Base-by-base conservation (phyloP, 2,888 invertebrate genomes). In the Dicranocentrus wangi region DNA sequence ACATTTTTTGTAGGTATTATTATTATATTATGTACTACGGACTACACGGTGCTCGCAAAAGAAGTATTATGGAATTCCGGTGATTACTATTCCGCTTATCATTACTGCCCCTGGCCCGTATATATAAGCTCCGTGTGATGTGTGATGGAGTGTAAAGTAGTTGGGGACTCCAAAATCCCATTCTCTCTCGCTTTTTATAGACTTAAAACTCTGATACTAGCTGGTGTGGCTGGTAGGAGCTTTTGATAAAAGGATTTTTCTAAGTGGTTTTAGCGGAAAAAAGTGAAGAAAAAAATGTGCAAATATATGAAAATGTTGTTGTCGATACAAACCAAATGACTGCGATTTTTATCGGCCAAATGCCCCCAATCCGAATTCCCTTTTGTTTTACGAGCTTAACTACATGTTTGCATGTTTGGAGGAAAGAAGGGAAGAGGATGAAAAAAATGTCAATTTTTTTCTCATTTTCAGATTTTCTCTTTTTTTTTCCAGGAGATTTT, bases 31-130 rank as follows among this genome's bases (percentile, higher is more conserved):
- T n/a, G n/a, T n/a, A n/a, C n/a, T 10, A 15, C 13, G 55, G 19
- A 17, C 28, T 61, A 19, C 7, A 42, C 42, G n/a, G n/a, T 65
- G 55, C 42, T 1, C 10, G 21, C 19, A 13, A n/a, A 61, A 7
- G n/a, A 58, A 79, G 47, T 28, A 66, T 72, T 71, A 60, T 72
- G 72, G 28, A 72, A 79, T 79, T 79, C 66, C 79, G 79, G 79
- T 72, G 71, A 79, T 79, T 79, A 66, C 47, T 55, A 61, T 53
- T 68, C 39, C 8, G 61, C 79, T 79, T 79, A 79, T 79, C 79
- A 72, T 60, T 69, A 58, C 19, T 65, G 79, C 79, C 79, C 10
- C 13, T 71, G 66, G 79, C 66, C 19, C 21, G 21, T 55, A 3
- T 3, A 17, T 51, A 19, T 51, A 10, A 55, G 55, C 25, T 21